These are phyloP conservation scores for Spodoptera exigua DNA, from an alignment of 2,888 invertebrate species.

Conservation along the genomic window DNA sequence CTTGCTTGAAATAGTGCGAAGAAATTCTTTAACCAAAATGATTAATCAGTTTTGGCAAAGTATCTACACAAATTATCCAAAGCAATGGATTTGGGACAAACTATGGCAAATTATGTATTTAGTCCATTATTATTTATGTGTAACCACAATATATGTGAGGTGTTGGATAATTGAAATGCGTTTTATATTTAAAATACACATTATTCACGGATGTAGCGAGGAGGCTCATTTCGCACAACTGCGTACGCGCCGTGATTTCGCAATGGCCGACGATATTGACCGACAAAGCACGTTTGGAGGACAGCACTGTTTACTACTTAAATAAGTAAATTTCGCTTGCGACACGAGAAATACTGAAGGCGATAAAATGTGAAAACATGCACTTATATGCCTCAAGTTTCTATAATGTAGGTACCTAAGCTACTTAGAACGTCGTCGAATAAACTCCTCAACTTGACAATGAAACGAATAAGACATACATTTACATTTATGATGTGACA, in stretches of 20 bases:
- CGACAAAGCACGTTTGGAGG: conserved; percentile 79
- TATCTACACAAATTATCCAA: conserved; percentile 14
- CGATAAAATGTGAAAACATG: conserved; percentile 43
- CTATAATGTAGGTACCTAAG: conserved; percentile 28
- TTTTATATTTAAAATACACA: conserved; percentile 27
- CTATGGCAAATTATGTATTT: conserved; percentile 21
- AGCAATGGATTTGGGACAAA: conserved; percentile 10
- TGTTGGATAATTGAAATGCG: conserved; percentile 14
- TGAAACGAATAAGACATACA: conserved; percentile 8
- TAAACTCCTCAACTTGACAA: conserved; percentile 14
- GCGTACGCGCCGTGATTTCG: conserved; percentile 69
- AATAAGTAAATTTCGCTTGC: conserved; percentile 65
- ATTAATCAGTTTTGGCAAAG: conserved; percentile 54
- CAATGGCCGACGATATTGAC: conserved; percentile 78
- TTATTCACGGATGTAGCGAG: conserved; percentile 61
- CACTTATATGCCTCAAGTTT: conserved; percentile 21
- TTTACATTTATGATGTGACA: conserved; percentile 29
- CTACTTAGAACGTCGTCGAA: conserved; percentile 6
- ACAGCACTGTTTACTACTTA: conserved; percentile 71
- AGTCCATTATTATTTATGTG: neutral
- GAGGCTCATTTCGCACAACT: conserved; percentile 64
- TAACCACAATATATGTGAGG: neutral
- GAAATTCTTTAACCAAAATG: conserved; percentile 39
- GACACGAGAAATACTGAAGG: conserved; percentile 51
- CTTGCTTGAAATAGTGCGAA: conserved; percentile 58